A percentile compares a stretch with the other conserved stretches of the same genome.
Conservation (phyloP, 2,888 invertebrate genomes). For the Corbicula japonica region DNA sequence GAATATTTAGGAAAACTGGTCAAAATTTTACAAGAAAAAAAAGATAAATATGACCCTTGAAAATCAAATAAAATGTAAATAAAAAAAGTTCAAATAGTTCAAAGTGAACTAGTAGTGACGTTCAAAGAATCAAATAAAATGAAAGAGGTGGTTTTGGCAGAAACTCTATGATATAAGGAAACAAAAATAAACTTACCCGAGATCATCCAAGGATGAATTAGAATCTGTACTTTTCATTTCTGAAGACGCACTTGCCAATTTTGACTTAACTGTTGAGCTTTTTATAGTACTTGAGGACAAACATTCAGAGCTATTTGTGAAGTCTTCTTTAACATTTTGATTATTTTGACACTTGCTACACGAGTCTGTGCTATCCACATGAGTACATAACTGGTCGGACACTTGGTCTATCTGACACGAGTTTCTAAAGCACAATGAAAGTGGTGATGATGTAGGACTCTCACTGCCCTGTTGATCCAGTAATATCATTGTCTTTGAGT, state of each 20-base stretch:
- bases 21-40: too few species aligned
- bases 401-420: constrained; percentile 7
- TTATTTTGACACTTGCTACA: constrained; percentile 1
- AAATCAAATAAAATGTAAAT: too few species aligned
- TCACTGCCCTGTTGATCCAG: not conserved
- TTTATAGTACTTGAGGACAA: not conserved
- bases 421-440: constrained; percentile 8
- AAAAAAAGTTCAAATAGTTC: too few species aligned
- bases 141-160: too few species aligned
- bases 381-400: not conserved
- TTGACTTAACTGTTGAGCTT: not conserved
- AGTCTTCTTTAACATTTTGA: not conserved
- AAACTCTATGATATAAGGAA: too few species aligned
- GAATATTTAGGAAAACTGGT: too few species aligned
- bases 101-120: too few species aligned
- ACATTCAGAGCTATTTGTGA: not conserved
- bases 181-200: constrained; percentile 55
- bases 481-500: constrained; percentile 7
- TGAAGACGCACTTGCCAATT: constrained; percentile 10
- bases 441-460: not conserved
- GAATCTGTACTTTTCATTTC: constrained; percentile 21
- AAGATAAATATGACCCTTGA: too few species aligned
- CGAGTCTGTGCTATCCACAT: not conserved
- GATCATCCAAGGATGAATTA: constrained; percentile 36
- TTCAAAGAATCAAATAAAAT: too few species aligned